These are phyloP conservation scores for Trichopria drosophilae DNA, from an alignment of 2,888 invertebrate genomes.

Conservation along the genomic window DNA sequence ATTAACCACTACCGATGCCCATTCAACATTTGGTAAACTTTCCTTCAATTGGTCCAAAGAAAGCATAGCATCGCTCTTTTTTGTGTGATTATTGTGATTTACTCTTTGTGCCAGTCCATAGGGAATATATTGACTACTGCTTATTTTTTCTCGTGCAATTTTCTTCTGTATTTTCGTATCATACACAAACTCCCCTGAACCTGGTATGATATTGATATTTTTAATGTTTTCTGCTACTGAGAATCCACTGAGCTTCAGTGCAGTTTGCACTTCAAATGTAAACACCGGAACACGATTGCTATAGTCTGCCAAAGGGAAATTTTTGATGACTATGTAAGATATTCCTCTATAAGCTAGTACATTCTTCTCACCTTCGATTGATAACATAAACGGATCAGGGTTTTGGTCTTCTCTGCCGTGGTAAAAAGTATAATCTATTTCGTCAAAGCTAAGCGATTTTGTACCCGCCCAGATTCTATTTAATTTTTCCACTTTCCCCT, in stretches of 20 bases:
- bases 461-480: constrained; percentile 3
- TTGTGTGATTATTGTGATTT: too few species aligned
- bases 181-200: too few species aligned
- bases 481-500: constrained; percentile 7
- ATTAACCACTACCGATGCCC: constrained; percentile 11
- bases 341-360: constrained; percentile 1
- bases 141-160: too few species aligned
- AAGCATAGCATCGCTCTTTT: constrained; percentile 12
- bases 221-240: too few species aligned
- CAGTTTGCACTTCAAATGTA: too few species aligned
- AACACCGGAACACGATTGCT: too few species aligned
- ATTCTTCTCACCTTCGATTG: background rate
- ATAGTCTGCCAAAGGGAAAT: too few species aligned
- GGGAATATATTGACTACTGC: too few species aligned
- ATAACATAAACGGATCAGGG: background rate
- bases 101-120: too few species aligned
- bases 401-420: background rate
- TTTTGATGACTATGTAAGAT: constrained; percentile 1
- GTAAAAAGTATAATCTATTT: constrained; percentile 1
- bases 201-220: too few species aligned
- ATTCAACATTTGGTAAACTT: constrained; percentile 11
- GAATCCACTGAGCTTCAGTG: too few species aligned
- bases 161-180: too few species aligned
- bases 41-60: constrained; percentile 9
- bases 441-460: background rate